A percentile compares a stretch with the other conserved stretches of the same genome.
Evolutionary conservation across 2,888 invertebrate species (phyloP).

Genomic region (Mythimna albipuncta): DNA sequence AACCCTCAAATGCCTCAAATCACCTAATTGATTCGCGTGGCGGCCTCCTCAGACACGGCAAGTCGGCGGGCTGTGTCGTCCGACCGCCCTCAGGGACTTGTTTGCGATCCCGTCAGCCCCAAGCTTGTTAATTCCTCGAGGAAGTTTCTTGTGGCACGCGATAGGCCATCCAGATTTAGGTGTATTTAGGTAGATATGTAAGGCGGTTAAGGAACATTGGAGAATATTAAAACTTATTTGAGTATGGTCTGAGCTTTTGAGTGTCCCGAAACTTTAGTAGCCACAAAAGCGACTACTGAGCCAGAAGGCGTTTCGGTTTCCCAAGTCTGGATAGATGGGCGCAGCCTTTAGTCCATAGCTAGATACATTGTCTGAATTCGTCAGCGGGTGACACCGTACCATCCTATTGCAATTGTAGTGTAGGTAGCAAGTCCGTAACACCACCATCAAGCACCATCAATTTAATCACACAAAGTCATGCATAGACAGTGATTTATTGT

Average conservation of each 20-base stretch:
- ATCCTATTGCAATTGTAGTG: too few species aligned
- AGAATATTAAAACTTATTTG: background rate
- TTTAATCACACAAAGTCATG: too few species aligned
- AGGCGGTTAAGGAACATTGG: background rate
- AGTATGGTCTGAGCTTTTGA: background rate
- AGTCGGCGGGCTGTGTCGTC: conserved; percentile 50
- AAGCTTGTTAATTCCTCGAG: conserved; percentile 75
- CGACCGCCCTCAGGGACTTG: conserved; percentile 68
- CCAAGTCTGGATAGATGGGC: too few species aligned
- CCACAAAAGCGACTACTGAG: background rate
- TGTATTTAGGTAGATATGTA: conserved; percentile 2
- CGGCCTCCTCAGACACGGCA: conserved; percentile 69
- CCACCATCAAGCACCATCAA: background rate
- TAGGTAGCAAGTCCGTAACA: background rate
- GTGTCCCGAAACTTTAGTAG: background rate
- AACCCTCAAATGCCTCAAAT: conserved; percentile 74
- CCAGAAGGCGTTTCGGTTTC: background rate
- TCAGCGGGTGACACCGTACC: too few species aligned
- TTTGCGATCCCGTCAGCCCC: conserved; percentile 71
- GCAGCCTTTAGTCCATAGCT: too few species aligned
- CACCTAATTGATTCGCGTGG: conserved; percentile 82
- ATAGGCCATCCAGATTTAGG: conserved; percentile 51
- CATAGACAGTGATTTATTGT: too few species aligned
- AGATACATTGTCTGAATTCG: too few species aligned
- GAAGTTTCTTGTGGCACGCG: conserved; percentile 71